Evolutionary conservation across 2,888 invertebrate species (phyloP), one percentile per base, ranked within the genome.

Genomic region (Nycteola revayana): DNA sequence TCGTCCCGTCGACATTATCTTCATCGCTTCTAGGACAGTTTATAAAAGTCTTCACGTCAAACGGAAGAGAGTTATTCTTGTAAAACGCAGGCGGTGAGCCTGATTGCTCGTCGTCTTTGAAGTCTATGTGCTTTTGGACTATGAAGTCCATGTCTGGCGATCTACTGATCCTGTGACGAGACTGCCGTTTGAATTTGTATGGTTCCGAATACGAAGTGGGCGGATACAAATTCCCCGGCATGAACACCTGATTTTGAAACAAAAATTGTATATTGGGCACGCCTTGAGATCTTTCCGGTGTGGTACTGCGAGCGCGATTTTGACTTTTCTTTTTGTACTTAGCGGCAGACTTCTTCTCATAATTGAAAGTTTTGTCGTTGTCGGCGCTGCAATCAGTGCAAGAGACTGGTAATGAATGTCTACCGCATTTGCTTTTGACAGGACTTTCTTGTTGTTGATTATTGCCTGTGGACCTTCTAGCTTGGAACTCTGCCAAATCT

Each of bases 231-330:
- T 82, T 77, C 0, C 88, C 84, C 6, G 87, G 87, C 85, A 89
- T 83, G 42, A 89, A 88, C 9, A 89, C 85, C 54, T 89, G 88
- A 47, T 89, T 88, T 61, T 87, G 87, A 45, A 89, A 89, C 8
- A 88, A 64, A 60, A 89, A 89, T 48, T 89, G 88, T 66, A 89
- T 83, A 32, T 79, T 84, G 1, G 88, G 88, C 1, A 76, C 61
- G 1, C 67, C 68, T 29, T 73, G 76, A 31, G 66, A 69, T 29
- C 56, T 28, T 22, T 77, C 80, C 0, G 78, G 67, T 1, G 72
- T 74, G 10, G 68, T 63, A 54, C 72, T 78, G 29, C 71, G 58
- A 7, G 71, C 54, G 25, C 79, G 70, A 45, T 78, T 77, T 23
- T 68, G 62, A 0, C 53, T 41, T 48, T 75, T 78, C 67, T 80